phyloP scores from a whole-genome alignment of 1,140 invertebrate species.

The Belonocnema kinseyi region DNA sequence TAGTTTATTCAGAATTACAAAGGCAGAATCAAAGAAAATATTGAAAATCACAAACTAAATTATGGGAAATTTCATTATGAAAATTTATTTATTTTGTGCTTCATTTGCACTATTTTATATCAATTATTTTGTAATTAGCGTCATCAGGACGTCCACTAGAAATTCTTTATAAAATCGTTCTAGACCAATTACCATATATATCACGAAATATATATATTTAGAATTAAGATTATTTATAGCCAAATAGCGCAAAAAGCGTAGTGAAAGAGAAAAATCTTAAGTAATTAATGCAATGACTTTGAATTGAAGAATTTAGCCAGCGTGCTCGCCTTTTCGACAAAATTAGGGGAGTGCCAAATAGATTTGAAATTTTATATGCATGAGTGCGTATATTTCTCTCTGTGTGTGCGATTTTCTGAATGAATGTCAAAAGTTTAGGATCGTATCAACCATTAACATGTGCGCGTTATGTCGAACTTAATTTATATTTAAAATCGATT shows the following conservation, averaged over 20 bases:
- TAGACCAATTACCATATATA: conserved; percentile 56
- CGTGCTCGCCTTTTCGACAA: conserved; percentile 65
- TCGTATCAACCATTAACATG: background rate
- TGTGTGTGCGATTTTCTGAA: conserved; percentile 32
- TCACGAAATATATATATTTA: background rate
- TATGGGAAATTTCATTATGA: no score
- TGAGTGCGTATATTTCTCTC: conserved; percentile 36
- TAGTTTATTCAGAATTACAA: no score
- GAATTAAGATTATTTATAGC: conserved; percentile 20
- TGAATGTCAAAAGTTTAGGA: conserved; percentile 33
- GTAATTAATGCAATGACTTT: conserved; percentile 70
- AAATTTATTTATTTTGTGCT: no score
- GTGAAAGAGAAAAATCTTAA: conserved; percentile 40
- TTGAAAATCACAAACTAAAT: no score
- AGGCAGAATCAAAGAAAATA: no score
- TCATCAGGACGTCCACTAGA: no score
- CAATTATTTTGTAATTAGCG: no score
- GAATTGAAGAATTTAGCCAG: conserved; percentile 71
- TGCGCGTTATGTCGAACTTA: background rate
- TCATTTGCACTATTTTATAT: no score
- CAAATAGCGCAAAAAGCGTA: conserved; percentile 11
- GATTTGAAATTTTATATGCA: conserved; percentile 67
- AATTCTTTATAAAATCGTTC: conserved; percentile 32
- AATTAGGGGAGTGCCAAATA: conserved; percentile 68
- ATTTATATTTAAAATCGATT: background rate